phyloP scores from a whole-genome alignment of 2,113 vertebrate species.

The Zosterops hypoxanthus region DNA sequence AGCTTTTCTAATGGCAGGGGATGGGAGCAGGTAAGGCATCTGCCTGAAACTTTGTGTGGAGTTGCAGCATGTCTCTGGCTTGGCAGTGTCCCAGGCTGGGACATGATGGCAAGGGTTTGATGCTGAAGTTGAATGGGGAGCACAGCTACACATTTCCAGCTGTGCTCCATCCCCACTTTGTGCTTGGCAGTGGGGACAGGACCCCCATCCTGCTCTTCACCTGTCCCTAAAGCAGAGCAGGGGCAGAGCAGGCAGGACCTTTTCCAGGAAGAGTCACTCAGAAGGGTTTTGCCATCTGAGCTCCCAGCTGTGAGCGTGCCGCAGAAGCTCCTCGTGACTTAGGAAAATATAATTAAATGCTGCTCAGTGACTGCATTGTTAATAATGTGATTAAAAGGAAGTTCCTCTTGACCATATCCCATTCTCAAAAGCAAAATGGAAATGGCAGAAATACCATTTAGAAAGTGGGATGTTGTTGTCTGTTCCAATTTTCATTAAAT shows the following conservation, averaged over 20 bases:
- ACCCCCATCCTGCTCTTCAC: not conserved
- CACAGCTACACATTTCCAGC: fast-evolving
- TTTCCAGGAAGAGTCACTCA: not conserved
- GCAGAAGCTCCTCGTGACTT: not conserved
- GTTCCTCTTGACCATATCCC: not conserved
- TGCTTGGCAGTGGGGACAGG: not conserved
- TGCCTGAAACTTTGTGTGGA: not conserved
- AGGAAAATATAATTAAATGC: not conserved
- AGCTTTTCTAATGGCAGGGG: not conserved
- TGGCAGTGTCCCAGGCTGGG: not conserved
- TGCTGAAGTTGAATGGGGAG: fast-evolving
- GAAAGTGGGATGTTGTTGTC: slow-evolving; percentile 20
- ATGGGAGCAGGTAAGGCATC: not conserved
- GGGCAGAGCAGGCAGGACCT: not conserved
- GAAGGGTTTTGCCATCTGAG: not conserved
- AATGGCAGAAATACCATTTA: slow-evolving; percentile 12
- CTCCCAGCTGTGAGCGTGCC: fast-evolving
- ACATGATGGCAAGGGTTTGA: not conserved
- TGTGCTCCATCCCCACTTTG: not conserved
- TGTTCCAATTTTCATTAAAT: slow-evolving; percentile 29
- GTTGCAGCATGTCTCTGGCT: not conserved
- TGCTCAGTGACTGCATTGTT: not conserved
- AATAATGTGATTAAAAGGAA: not conserved
- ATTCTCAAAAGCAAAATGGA: not conserved
- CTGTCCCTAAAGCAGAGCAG: not conserved